Conservation (phyloP, 2,113 vertebrate species). For the Hydropotes inermis region DNA sequence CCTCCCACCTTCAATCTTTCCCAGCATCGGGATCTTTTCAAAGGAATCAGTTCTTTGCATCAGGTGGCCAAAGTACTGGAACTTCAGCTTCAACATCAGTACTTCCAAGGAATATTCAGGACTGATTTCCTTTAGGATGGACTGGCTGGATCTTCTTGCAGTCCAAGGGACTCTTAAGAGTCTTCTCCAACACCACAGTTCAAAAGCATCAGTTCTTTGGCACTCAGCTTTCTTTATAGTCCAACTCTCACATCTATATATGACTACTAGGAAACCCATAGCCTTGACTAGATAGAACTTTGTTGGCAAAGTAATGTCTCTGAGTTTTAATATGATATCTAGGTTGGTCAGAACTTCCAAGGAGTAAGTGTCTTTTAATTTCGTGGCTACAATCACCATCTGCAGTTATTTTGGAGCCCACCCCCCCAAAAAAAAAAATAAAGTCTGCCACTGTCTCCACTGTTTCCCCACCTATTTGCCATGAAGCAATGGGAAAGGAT, state of each 20-base stretch:
- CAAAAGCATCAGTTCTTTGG: background rate
- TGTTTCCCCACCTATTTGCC: background rate
- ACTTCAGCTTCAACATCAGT: background rate
- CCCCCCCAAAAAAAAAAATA: accelerated
- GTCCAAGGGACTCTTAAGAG: background rate
- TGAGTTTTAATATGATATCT: background rate
- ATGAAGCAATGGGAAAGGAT: background rate
- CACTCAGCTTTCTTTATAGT: background rate
- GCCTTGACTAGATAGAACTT: background rate
- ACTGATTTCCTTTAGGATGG: background rate
- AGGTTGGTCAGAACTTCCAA: background rate
- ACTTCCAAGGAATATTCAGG: background rate
- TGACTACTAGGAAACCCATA: background rate
- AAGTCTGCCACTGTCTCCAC: background rate
- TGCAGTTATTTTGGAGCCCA: background rate
- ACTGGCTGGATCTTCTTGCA: background rate
- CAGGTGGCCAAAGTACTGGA: background rate
- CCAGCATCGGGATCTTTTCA: background rate
- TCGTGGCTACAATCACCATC: background rate
- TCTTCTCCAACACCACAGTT: background rate
- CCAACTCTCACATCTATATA: background rate
- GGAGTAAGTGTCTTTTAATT: background rate
- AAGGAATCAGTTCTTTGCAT: background rate
- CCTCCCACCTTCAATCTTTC: background rate
- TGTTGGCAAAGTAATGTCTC: background rate